A percentile compares a stretch with the other conserved stretches of the same genome.
phyloP scores from a whole-genome alignment of 2,888 invertebrate genomes.

The Drosophila paracracens region DNA sequence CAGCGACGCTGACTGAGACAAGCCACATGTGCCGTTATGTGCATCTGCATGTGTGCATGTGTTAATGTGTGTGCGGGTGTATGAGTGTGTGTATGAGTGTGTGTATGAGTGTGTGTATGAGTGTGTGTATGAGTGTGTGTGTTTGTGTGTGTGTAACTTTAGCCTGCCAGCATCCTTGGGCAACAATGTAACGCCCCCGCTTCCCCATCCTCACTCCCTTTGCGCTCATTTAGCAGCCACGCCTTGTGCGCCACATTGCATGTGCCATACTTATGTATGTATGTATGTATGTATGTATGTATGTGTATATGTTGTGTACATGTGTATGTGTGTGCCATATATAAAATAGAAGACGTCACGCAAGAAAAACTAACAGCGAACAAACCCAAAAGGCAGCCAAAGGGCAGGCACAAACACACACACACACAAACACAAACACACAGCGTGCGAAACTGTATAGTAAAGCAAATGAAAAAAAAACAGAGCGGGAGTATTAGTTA shows the following conservation, averaged over 20 bases:
- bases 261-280: slow-evolving; percentile 23
- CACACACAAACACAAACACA: slow-evolving; percentile 9
- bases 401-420: slow-evolving; percentile 33
- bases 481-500: background rate
- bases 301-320: background rate
- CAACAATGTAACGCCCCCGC: background rate
- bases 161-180: slow-evolving; percentile 47
- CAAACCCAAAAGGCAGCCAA: slow-evolving; percentile 25
- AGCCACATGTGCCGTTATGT: slow-evolving; percentile 49
- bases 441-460: slow-evolving; percentile 21
- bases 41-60: slow-evolving; percentile 4
- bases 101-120: slow-evolving; percentile 15
- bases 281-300: background rate
- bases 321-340: slow-evolving; percentile 40
- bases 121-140: background rate
- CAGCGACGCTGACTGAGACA: slow-evolving; percentile 28
- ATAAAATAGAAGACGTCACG: slow-evolving; percentile 49
- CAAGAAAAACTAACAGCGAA: slow-evolving; percentile 38
- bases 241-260: slow-evolving; percentile 56
- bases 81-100: background rate
- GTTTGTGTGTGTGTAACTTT: slow-evolving; percentile 30
- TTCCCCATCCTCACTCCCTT: no score
- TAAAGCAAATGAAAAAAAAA: slow-evolving; percentile 1
- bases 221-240: slow-evolving; percentile 42
- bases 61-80: slow-evolving; percentile 1